Conservation (phyloP, 2,113 vertebrate species). For the Mustela lutreola region DNA sequence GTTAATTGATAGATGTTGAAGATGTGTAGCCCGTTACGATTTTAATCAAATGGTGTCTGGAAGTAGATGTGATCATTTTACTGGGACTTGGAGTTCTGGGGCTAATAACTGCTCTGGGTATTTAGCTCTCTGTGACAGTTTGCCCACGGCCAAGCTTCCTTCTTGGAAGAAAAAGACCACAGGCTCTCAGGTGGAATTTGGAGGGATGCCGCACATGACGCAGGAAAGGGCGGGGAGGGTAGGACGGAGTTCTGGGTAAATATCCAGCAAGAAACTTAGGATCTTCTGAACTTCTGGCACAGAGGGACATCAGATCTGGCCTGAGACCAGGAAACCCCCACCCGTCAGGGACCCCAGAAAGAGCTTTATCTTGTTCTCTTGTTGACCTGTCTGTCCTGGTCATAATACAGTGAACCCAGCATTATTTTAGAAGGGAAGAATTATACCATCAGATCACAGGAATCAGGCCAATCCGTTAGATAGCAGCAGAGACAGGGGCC, state of each 20-base stretch:
- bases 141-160: not conserved
- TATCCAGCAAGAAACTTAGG: not conserved
- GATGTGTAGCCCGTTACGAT: conserved; percentile 69
- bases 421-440: conserved; percentile 37
- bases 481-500: not conserved
- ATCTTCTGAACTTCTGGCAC: not conserved
- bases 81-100: not conserved
- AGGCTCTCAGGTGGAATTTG: not conserved
- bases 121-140: not conserved
- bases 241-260: not conserved
- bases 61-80: conserved; percentile 65
- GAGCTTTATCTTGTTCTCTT: conserved; percentile 27
- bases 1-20: conserved; percentile 77
- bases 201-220: not conserved
- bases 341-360: conserved; percentile 60
- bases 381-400: conserved; percentile 22
- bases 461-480: not conserved
- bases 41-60: conserved; percentile 70
- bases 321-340: conserved; percentile 26
- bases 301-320: not conserved
- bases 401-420: not conserved
- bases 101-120: not conserved
- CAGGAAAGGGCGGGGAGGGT: not conserved
- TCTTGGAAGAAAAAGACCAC: not conserved
- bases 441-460: not conserved